Evolutionary conservation across 2,888 invertebrate genomes (phyloP).

Genomic region (Latheticus oryzae): DNA sequence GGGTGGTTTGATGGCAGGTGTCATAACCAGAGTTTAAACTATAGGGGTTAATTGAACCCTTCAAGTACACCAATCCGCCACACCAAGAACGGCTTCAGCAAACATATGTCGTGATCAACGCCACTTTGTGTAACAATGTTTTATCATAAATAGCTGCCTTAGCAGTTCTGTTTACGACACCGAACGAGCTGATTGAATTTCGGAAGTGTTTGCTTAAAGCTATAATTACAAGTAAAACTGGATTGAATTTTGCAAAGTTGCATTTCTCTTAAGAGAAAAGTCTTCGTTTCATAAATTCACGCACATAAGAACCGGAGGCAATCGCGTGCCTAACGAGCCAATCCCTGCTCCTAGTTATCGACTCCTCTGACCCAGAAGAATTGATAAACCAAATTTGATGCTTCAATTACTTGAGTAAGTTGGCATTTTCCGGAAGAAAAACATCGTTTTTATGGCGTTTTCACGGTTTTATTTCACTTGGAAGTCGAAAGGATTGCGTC

Average conservation of each 20-base stretch:
- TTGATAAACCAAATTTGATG: conserved; percentile 40
- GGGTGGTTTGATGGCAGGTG: too few species aligned
- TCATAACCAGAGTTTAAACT: conserved; percentile 32
- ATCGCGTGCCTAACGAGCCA: conserved; percentile 40
- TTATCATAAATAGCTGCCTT: conserved; percentile 19
- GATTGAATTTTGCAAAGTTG: conserved; percentile 30
- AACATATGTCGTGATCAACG: conserved; percentile 31
- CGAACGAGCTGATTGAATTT: background rate
- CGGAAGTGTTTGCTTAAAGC: conserved; percentile 1
- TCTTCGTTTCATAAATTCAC: conserved; percentile 18
- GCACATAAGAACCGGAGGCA: conserved; percentile 29
- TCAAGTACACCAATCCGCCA: conserved; percentile 26
- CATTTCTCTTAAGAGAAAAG: too few species aligned
- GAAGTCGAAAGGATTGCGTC: too few species aligned
- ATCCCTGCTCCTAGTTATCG: conserved; percentile 34
- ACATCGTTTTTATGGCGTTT: conserved; percentile 31
- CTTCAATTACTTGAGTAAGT: conserved; percentile 38
- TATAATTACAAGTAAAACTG: conserved; percentile 16
- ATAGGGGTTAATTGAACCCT: conserved; percentile 37
- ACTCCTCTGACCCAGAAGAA: conserved; percentile 38
- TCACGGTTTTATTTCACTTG: too few species aligned
- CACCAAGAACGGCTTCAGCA: conserved; percentile 14
- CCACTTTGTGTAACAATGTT: conserved; percentile 31
- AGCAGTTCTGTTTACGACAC: conserved; percentile 29
- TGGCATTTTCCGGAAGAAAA: conserved; percentile 16